Base-by-base conservation (phyloP, 1,140 invertebrate species). In the Hesperophylax magnus region DNA sequence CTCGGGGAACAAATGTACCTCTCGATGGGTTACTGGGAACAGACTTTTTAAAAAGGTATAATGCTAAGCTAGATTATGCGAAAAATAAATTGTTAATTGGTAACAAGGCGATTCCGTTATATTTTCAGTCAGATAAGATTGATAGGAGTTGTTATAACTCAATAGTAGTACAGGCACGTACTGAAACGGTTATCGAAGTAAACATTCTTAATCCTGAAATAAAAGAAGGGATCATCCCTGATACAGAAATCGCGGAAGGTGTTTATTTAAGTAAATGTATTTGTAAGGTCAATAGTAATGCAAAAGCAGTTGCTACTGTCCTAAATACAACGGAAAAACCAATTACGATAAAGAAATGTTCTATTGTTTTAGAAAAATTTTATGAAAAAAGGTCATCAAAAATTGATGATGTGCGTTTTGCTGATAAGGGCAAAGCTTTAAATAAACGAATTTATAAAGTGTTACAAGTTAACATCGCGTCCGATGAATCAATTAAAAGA, bases 261-360 rank as follows among this genome's bases (percentile, higher is more conserved):
- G 61, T 84, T n/a, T 81, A 84, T 69, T 22, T 69, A 34, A n/a
- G n/a, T 7, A 79, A 56, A 27, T 22, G n/a, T 52, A 34, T 71
- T n/a, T 14, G n/a, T 4, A 67, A 56, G 15, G 77, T 78, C 3
- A 15, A 78, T 52, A 47, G 24, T 39, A 65, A 78, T 1, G 15
- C 15, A 52, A 81, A 60, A 24, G 81, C 78, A n/a, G 31, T 82
- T 9, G 76, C 54, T 17, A 80, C 84, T 67, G 71, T 85, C n/a
- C n/a, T 84, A 60, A 85, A 85, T 78, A 85, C 81, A n/a, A 74
- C 81, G 34, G 76, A 81, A 61, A 61, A 80, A 82, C 24, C 31
- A 18, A 52, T 52, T 22, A 15, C 74, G 31, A 77, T 60, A 52
- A 65, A 75, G 52, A 39, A 54, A 31, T 47, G 58, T 39, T 18